These are phyloP conservation scores for Aphis gossypii DNA, from an alignment of 1,140 invertebrate genomes.

Conservation along the genomic window DNA sequence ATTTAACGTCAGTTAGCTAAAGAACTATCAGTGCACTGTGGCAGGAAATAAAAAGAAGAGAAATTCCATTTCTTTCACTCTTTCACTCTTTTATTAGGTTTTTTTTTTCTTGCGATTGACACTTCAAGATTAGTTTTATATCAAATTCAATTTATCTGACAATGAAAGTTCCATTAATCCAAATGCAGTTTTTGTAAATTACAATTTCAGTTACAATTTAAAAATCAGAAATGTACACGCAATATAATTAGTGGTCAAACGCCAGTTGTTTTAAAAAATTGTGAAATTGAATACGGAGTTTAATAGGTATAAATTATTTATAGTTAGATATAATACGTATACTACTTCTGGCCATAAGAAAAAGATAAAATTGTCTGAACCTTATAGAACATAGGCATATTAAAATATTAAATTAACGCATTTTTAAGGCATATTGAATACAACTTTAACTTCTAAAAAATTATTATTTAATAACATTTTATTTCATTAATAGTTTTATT, in stretches of 20 bases:
- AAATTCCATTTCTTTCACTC: neutral
- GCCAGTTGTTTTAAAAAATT: neutral
- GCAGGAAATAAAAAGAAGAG: neutral
- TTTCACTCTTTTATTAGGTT: neutral
- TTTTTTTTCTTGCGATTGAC: conserved; percentile 12
- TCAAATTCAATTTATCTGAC: neutral
- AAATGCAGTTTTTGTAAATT: neutral
- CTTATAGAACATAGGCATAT: neutral
- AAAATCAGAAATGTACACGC: neutral
- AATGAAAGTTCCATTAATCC: neutral
- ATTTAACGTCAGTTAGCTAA: neutral
- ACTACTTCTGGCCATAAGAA: neutral
- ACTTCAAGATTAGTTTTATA: neutral
- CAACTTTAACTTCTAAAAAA: neutral
- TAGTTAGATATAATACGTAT: neutral
- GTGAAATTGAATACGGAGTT: neutral
- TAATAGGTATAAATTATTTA: neutral
- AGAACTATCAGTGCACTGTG: neutral
- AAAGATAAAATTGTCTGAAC: neutral
- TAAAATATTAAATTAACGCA: neutral
- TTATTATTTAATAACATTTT: neutral
- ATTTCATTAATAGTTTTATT: neutral
- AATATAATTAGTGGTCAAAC: neutral
- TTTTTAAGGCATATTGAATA: neutral
- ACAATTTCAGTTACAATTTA: neutral